phyloP scores from a whole-genome alignment of 2,888 invertebrate genomes.

The Xestia rhomboidea region DNA sequence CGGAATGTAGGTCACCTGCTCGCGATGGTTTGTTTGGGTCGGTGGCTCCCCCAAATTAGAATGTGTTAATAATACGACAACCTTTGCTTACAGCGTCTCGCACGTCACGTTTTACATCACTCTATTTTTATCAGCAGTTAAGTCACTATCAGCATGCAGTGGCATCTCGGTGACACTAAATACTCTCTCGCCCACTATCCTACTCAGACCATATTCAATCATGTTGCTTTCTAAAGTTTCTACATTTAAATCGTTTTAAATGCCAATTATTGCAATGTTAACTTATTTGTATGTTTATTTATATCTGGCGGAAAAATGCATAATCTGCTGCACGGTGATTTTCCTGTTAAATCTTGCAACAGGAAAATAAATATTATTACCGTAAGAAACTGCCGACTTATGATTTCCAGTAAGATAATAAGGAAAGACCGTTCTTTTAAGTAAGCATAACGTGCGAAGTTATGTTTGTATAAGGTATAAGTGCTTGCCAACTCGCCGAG shows the following conservation, averaged over 20 bases:
- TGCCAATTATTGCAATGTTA: slow-evolving; percentile 22
- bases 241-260: slow-evolving; percentile 31
- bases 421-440: slow-evolving; percentile 53
- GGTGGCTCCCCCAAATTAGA: slow-evolving; percentile 86
- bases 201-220: slow-evolving; percentile 18
- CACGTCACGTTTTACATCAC: slow-evolving; percentile 73
- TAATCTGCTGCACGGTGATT: slow-evolving; percentile 37
- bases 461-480: slow-evolving; percentile 52
- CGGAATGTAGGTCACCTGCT: slow-evolving; percentile 88
- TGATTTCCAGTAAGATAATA: slow-evolving; percentile 63
- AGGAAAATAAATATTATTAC: slow-evolving; percentile 56
- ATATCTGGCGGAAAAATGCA: slow-evolving; percentile 47
- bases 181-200: slow-evolving; percentile 61
- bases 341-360: slow-evolving; percentile 59
- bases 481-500: slow-evolving; percentile 30
- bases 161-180: slow-evolving; percentile 73
- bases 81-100: slow-evolving; percentile 82
- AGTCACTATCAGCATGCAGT: slow-evolving; percentile 69
- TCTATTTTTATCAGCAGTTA: slow-evolving; percentile 78
- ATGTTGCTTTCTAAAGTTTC: slow-evolving; percentile 26
- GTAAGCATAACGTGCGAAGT: slow-evolving; percentile 37
- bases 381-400: slow-evolving; percentile 40
- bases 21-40: slow-evolving; percentile 89
- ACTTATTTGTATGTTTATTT: slow-evolving; percentile 39
- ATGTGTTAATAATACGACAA: slow-evolving; percentile 88